Percentiles rank a stretch among this genome's conserved stretches.
phyloP scores from a whole-genome alignment of 2,797 vertebrate genomes.

The Peromyscus eremicus region DNA sequence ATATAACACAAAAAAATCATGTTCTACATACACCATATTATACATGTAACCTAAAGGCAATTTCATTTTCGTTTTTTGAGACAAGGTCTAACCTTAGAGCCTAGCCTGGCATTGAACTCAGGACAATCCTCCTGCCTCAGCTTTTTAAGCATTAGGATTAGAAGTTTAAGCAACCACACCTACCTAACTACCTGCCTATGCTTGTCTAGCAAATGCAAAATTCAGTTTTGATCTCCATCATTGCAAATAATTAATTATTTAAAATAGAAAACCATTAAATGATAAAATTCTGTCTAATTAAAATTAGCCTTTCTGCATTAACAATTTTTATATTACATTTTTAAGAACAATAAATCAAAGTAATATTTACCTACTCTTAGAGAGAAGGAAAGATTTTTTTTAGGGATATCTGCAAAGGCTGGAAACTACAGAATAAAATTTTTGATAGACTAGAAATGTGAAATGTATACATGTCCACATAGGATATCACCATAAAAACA shows the following conservation, averaged over 20 bases:
- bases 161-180: not conserved
- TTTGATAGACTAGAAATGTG: not conserved
- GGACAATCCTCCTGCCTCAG: not conserved
- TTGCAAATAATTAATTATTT: not conserved
- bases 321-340: constrained; percentile 15
- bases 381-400: not conserved
- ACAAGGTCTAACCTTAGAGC: not conserved
- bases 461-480: constrained; percentile 10
- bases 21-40: not conserved
- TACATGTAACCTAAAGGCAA: not conserved
- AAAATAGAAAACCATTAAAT: not conserved
- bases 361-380: constrained; percentile 16
- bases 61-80: not conserved
- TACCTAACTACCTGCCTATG: not conserved
- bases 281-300: constrained; percentile 45
- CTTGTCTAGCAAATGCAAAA: not conserved
- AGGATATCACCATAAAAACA: not conserved
- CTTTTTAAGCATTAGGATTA: not conserved
- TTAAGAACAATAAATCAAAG: constrained; percentile 15
- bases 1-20: not conserved
- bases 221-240: not conserved
- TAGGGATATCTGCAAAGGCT: not conserved
- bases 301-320: constrained; percentile 19
- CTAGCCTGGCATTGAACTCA: not conserved
- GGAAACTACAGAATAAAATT: not conserved